These are phyloP conservation scores for Anguilla anguilla DNA, from an alignment of 2,797 vertebrate genomes.

Conservation along the genomic window DNA sequence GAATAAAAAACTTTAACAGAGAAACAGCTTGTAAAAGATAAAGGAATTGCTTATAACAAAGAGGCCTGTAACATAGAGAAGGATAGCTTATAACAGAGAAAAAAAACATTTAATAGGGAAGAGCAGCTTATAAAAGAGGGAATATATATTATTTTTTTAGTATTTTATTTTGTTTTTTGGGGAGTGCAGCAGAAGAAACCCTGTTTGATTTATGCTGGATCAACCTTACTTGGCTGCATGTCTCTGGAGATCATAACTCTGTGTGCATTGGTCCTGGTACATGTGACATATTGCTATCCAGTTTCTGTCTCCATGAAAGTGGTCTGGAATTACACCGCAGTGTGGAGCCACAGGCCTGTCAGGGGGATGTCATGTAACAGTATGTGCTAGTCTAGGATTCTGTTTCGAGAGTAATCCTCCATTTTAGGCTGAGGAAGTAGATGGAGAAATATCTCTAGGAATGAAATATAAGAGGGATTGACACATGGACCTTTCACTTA, in stretches of 20 bases:
- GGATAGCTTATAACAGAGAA: conserved; percentile 29
- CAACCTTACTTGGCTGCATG: neutral
- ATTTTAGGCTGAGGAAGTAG: no score
- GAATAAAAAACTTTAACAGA: neutral
- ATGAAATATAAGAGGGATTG: no score
- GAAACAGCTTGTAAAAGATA: neutral
- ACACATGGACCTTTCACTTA: no score
- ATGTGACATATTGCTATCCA: conserved; percentile 53
- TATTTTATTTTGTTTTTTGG: neutral
- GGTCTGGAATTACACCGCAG: no score
- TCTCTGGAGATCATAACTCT: conserved; percentile 2
- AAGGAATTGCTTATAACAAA: neutral
- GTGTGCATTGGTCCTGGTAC: conserved; percentile 66
- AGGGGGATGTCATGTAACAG: neutral
- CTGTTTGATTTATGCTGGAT: neutral
- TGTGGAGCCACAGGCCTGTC: no score
- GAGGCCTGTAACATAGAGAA: neutral
- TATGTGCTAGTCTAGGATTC: neutral
- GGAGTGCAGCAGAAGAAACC: neutral
- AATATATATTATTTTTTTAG: conserved; percentile 24
- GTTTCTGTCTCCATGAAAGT: conserved; percentile 19
- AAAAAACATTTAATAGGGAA: neutral
- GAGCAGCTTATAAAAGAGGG: conserved; percentile 33
- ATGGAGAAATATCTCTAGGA: no score
- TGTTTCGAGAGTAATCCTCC: no score